Percentiles rank a stretch among this genome's conserved stretches.
Evolutionary conservation across 2,113 vertebrate species (phyloP).

Genomic region (Brachypteracias leptosomus): DNA sequence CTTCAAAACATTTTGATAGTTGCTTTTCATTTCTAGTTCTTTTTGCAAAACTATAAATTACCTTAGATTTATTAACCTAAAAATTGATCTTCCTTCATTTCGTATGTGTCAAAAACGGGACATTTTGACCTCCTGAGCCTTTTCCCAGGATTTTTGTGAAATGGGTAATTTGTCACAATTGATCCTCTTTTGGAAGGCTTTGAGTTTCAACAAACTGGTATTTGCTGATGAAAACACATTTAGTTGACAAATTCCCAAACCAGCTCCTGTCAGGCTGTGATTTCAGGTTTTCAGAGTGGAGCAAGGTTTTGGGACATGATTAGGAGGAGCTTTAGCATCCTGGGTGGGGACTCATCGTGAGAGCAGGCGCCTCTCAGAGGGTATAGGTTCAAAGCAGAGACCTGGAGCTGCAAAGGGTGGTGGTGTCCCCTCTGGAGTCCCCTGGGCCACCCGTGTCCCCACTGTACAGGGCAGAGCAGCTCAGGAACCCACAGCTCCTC

Average conservation of each 20-base stretch:
- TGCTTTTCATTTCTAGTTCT: conserved; percentile 31
- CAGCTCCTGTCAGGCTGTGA: neutral
- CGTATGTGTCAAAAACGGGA: conserved; percentile 4
- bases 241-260: neutral
- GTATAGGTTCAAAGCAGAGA: neutral
- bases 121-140: conserved; percentile 38
- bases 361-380: rapidly evolving
- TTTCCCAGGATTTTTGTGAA: conserved; percentile 29
- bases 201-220: conserved; percentile 29
- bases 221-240: conserved; percentile 24
- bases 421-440: neutral
- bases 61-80: conserved; percentile 46
- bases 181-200: conserved; percentile 32
- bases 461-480: neutral
- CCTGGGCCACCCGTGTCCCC: neutral
- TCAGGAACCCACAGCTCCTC: neutral
- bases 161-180: conserved; percentile 49
- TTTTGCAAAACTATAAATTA: conserved; percentile 50
- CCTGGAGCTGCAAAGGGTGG: neutral
- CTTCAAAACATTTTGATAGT: conserved; percentile 56
- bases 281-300: neutral
- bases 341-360: neutral
- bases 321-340: neutral
- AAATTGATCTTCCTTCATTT: conserved; percentile 38
- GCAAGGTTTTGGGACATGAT: neutral